Evolutionary conservation across 2,113 vertebrate genomes (phyloP).

Genomic region (Thomomys bottae): DNA sequence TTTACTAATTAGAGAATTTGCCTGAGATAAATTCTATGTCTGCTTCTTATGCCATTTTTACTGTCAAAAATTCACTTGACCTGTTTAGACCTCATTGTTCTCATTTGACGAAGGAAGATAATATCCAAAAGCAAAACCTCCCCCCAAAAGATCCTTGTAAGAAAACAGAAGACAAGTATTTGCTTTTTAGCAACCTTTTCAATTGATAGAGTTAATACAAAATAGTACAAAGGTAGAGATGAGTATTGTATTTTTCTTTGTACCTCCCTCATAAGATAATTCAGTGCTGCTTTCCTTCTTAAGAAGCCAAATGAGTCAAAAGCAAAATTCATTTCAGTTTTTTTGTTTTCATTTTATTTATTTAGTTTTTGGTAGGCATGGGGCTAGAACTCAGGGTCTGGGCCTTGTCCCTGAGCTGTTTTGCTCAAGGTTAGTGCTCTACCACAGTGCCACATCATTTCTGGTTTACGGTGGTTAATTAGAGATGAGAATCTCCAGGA

Average conservation of each 20-base stretch:
- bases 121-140: neutral
- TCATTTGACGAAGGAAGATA: constrained; percentile 12
- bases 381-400: too few relatives aligned
- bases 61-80: neutral
- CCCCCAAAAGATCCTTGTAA: neutral
- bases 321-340: too few relatives aligned
- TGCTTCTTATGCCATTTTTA: neutral
- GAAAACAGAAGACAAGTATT: neutral
- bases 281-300: neutral
- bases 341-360: too few relatives aligned
- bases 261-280: neutral
- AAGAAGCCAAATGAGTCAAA: neutral
- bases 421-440: too few relatives aligned
- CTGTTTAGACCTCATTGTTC: constrained; percentile 12
- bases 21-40: neutral
- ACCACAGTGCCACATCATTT: too few relatives aligned
- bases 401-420: too few relatives aligned
- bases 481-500: too few relatives aligned
- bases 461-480: too few relatives aligned
- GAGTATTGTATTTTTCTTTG: neutral
- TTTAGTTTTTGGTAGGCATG: too few relatives aligned
- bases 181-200: neutral
- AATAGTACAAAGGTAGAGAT: neutral
- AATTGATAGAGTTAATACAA: constrained; percentile 12
- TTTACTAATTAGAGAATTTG: neutral